Percentiles rank a stretch among this genome's conserved stretches.
These are phyloP conservation scores for Scaptodrosophila latifasciaeformis DNA, from an alignment of 2,888 invertebrate genomes.

Conservation along the genomic window DNA sequence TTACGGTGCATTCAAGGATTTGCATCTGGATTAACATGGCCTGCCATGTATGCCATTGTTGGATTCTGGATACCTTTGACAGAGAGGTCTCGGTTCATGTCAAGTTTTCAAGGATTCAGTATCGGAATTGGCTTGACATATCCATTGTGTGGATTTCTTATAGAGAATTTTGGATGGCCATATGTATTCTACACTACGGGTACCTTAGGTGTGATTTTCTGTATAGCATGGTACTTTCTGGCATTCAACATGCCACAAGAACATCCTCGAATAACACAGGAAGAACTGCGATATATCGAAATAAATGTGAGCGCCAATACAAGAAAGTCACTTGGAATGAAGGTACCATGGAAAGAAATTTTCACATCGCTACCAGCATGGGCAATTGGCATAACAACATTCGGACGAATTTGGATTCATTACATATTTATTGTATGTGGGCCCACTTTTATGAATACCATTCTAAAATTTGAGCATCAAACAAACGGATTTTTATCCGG, in stretches of 20 bases:
- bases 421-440: constrained; percentile 84
- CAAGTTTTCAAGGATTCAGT: constrained; percentile 85
- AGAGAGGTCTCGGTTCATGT: constrained; percentile 84
- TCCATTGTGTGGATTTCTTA: constrained; percentile 82
- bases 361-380: constrained; percentile 81
- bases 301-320: constrained; percentile 78
- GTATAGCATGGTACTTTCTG: constrained; percentile 81
- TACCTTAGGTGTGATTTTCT: constrained; percentile 80
- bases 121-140: constrained; percentile 84
- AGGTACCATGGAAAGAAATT: constrained; percentile 81
- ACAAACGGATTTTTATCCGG: constrained; percentile 83
- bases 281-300: constrained; percentile 81
- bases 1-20: constrained; percentile 82
- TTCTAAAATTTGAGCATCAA: constrained; percentile 82
- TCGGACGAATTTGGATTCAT: constrained; percentile 85
- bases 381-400: constrained; percentile 84
- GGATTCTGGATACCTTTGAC: constrained; percentile 84
- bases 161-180: constrained; percentile 81
- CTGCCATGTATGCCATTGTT: constrained; percentile 84
- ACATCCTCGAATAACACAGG: constrained; percentile 81
- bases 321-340: constrained; percentile 74
- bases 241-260: constrained; percentile 82
- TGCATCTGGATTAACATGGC: constrained; percentile 84
- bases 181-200: constrained; percentile 84
- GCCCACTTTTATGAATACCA: constrained; percentile 82